phyloP scores from a whole-genome alignment of 2,113 vertebrate species.

The Amblyornis subalaris region DNA sequence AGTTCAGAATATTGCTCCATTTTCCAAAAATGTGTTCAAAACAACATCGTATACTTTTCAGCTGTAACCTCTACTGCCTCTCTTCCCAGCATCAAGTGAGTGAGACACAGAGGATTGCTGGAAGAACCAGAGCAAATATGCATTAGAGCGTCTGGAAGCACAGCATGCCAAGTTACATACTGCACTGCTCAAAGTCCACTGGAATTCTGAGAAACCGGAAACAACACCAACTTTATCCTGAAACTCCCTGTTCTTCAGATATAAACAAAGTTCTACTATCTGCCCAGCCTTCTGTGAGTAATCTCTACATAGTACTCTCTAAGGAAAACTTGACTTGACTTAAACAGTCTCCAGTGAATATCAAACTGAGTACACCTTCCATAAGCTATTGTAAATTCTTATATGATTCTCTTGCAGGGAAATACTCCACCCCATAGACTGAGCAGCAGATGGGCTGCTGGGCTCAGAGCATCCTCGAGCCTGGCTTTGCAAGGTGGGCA shows the following conservation, averaged over 20 bases:
- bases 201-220: constrained; percentile 24
- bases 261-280: neutral
- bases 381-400: neutral
- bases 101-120: neutral
- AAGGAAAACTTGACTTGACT: neutral
- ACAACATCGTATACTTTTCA: constrained; percentile 9
- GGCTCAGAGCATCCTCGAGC: neutral
- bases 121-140: constrained; percentile 3
- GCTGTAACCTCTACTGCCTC: neutral
- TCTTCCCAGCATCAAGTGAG: neutral
- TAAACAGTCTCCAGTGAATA: neutral
- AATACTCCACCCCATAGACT: neutral
- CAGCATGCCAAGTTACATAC: constrained; percentile 23
- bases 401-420: neutral
- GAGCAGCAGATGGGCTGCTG: neutral
- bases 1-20: neutral
- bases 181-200: neutral
- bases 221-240: neutral
- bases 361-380: neutral
- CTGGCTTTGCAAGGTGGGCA: neutral
- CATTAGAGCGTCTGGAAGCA: neutral
- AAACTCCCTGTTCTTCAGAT: neutral
- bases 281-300: neutral
- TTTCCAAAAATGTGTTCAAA: constrained; percentile 15
- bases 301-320: neutral